Conservation (phyloP, 2,888 invertebrate genomes). For the Penaeus monodon region DNA sequence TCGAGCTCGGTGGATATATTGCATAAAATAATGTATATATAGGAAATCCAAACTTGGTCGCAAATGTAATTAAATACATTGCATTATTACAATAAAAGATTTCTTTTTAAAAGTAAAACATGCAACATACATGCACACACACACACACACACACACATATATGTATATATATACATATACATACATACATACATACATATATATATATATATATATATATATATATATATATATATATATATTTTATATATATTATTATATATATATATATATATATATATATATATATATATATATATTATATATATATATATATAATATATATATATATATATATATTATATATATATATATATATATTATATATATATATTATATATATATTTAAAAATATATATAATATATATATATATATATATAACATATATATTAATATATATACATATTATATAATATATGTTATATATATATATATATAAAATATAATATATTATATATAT, state of each 20-base stretch:
- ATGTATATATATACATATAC: no score
- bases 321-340: conserved; percentile 36
- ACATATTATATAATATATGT: conserved; percentile 25
- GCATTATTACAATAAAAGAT: no score
- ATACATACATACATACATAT: no score
- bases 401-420: conserved; percentile 41
- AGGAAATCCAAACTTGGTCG: no score
- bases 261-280: conserved; percentile 31
- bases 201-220: no score
- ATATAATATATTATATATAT: conserved; percentile 43
- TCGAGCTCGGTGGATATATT: no score
- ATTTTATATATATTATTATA: neutral
- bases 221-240: no score
- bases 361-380: conserved; percentile 46
- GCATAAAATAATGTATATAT: no score
- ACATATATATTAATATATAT: neutral
- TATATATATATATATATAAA: conserved; percentile 30
- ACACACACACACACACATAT: no score
- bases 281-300: conserved; percentile 28
- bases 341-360: conserved; percentile 38
- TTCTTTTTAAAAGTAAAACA: no score
- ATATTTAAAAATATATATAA: conserved; percentile 41
- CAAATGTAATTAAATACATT: no score
- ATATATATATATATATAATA: conserved; percentile 42
- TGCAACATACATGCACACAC: no score